Conservation (phyloP, 2,888 invertebrate genomes). For the Drosophila pseudotakahashii region DNA sequence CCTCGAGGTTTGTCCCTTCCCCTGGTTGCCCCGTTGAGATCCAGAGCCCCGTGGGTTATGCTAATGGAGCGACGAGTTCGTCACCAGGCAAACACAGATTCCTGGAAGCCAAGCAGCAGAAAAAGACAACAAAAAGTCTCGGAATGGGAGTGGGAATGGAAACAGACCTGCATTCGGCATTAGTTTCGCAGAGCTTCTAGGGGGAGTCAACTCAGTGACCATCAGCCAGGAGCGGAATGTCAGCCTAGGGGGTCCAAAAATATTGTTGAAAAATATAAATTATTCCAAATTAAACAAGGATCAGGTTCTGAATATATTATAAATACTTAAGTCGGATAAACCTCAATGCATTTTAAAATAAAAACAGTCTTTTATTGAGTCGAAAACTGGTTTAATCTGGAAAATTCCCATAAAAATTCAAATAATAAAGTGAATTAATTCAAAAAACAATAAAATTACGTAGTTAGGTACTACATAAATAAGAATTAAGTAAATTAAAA, state of each 20-base stretch:
- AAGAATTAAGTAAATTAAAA: too few species aligned
- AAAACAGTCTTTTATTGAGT: too few species aligned
- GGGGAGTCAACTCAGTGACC: slow-evolving; percentile 17
- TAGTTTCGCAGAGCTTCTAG: slow-evolving; percentile 44
- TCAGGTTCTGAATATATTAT: too few species aligned
- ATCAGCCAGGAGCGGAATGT: slow-evolving; percentile 21
- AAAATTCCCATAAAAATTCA: neutral
- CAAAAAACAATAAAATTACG: too few species aligned
- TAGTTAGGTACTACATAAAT: too few species aligned
- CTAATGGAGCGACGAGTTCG: slow-evolving; percentile 74
- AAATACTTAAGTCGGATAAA: neutral
- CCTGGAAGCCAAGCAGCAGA: slow-evolving; percentile 56
- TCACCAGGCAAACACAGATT: slow-evolving; percentile 70
- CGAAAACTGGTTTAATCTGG: too few species aligned
- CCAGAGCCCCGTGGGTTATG: slow-evolving; percentile 55
- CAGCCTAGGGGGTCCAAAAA: neutral
- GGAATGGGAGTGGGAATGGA: neutral
- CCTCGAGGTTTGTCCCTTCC: slow-evolving; percentile 1
- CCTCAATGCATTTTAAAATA: too few species aligned
- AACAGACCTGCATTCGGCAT: slow-evolving; percentile 50
- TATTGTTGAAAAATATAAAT: too few species aligned
- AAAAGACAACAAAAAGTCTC: slow-evolving; percentile 36
- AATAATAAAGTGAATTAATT: too few species aligned
- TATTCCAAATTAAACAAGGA: too few species aligned
- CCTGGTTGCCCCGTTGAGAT: neutral